Base-by-base conservation (phyloP, 53 echinoderm and acorn worm genomes). In the Actinopyga echinites region DNA sequence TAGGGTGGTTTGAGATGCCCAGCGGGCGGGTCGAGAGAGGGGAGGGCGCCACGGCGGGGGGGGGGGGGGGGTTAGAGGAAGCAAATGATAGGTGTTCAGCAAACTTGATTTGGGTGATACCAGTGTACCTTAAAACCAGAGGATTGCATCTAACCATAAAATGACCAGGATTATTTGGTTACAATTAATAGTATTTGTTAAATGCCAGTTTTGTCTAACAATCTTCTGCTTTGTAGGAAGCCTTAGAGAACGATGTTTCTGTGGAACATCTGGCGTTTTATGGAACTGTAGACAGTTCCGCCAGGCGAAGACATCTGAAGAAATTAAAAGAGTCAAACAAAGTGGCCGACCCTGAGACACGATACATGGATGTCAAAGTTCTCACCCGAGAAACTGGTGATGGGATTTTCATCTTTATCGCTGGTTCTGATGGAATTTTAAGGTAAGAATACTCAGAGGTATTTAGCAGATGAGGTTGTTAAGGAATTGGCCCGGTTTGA, bases 271-370 rank as follows among this genome's bases (percentile, higher is more conserved):
- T 89, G 43, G 89, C 82, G 25, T 89, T 83, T 32, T 84, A 79
- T 33, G 92, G 92, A 10, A 89, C 89, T 30, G 69, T 87, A 1
- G 92, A 92, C 63, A 83, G 83, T 60, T 80, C 69, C 37, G 83
- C 83, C n/a, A 83, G 89, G 30, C 79, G 89, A 32, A 86, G 87
- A 60, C 35, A 42, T 34, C 64, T 84, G 19, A 80, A 80, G 65
- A 84, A 85, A 57, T 64, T 93, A 22, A 86, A 65, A 69, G 87
- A 74, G 42, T 38, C 67, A 1, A 89, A 81, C 31, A 57, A 30
- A n/a, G 58, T 83, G 19, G 29, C 84, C 28, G 97, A 93, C 79
- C 90, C 92, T 24, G 97, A 97, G 65, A 97, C 93, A 33, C 58
- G 94, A 52, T 93, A 90, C 79, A 87, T 94, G 89, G 90, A 81